phyloP scores from a whole-genome alignment of 1,140 invertebrate genomes.

The Eueides isabella region DNA sequence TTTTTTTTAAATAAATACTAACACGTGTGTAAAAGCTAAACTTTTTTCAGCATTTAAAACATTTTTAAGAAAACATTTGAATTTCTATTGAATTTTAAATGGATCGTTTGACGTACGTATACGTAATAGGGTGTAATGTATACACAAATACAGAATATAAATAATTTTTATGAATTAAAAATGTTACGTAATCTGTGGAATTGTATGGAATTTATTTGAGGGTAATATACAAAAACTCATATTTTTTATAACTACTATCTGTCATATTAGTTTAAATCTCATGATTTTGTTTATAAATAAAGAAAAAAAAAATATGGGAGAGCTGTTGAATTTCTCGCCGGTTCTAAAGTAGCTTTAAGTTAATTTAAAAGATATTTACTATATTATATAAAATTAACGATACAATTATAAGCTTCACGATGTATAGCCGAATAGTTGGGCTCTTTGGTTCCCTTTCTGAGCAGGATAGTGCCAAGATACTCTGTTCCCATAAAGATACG shows the following conservation, averaged over 20 bases:
- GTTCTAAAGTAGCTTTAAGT: too few species aligned
- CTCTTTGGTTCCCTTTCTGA: too few species aligned
- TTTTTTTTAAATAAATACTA: neutral
- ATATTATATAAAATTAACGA: too few species aligned
- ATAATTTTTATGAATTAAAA: constrained; percentile 3
- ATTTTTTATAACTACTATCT: neutral
- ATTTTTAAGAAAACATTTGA: constrained; percentile 6
- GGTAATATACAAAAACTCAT: neutral
- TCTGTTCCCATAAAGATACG: too few species aligned
- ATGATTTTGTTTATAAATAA: too few species aligned
- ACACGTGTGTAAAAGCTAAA: constrained; percentile 1
- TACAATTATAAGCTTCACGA: too few species aligned
- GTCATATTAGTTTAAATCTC: too few species aligned
- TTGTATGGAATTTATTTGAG: neutral
- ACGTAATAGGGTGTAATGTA: constrained; percentile 10
- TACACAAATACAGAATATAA: neutral
- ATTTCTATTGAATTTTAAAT: neutral
- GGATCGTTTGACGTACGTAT: neutral
- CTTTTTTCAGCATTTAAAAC: constrained; percentile 4
- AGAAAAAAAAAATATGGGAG: too few species aligned
- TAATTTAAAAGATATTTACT: too few species aligned
- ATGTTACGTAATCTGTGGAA: neutral
- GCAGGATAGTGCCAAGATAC: too few species aligned
- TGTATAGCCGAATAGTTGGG: too few species aligned
- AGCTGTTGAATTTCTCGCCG: too few species aligned